phyloP scores from a whole-genome alignment of 1,140 invertebrate species.

The Drosophila equinoxialis region DNA sequence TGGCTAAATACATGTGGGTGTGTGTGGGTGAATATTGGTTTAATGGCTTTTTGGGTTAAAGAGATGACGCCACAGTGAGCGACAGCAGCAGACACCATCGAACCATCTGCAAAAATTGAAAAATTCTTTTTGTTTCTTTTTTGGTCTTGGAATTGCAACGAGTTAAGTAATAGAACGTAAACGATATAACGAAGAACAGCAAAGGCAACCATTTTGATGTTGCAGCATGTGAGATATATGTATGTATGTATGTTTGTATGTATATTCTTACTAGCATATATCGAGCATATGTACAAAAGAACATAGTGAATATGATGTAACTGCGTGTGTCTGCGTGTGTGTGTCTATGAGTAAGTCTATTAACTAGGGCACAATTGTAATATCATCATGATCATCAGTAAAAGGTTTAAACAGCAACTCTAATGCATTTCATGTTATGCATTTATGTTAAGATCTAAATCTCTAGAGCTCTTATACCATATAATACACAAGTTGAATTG shows the following conservation, averaged over 20 bases:
- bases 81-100: slow-evolving; percentile 72
- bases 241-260: neutral
- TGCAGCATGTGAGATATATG: slow-evolving; percentile 1
- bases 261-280: too few relatives aligned
- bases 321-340: neutral
- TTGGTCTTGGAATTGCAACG: slow-evolving; percentile 58
- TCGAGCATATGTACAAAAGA: neutral
- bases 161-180: slow-evolving; percentile 9
- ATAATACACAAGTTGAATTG: slow-evolving; percentile 13
- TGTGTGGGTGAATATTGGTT: slow-evolving; percentile 38
- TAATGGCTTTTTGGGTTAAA: slow-evolving; percentile 61
- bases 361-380: slow-evolving; percentile 10
- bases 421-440: slow-evolving; percentile 7
- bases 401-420: slow-evolving; percentile 3
- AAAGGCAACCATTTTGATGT: slow-evolving; percentile 36
- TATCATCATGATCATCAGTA: neutral
- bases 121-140: slow-evolving; percentile 58
- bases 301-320: slow-evolving; percentile 3
- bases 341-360: neutral
- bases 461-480: slow-evolving; percentile 5
- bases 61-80: slow-evolving; percentile 64
- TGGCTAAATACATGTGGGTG: slow-evolving; percentile 23
- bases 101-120: slow-evolving; percentile 78
- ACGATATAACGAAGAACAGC: slow-evolving; percentile 29
- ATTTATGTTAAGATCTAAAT: neutral